phyloP scores from a whole-genome alignment of 2,888 invertebrate genomes.

The Heliconius cydno region DNA sequence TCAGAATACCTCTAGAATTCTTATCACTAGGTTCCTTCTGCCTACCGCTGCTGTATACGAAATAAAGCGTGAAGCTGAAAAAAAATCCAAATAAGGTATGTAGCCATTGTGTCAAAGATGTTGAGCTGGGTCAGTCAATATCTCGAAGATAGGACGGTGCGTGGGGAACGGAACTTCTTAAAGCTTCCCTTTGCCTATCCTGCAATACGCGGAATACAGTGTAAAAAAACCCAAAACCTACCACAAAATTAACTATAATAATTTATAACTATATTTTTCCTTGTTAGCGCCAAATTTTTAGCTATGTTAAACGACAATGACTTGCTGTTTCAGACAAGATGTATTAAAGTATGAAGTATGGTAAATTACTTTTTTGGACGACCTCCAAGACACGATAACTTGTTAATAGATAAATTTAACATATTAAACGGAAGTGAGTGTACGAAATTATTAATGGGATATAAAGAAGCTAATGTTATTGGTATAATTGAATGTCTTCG shows the following conservation, averaged over 20 bases:
- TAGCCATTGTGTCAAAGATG: no score
- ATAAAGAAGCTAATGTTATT: background rate
- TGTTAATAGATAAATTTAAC: constrained; percentile 40
- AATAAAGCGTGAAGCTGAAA: no score
- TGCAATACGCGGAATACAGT: background rate
- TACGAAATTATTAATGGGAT: constrained; percentile 31
- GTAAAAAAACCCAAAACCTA: no score
- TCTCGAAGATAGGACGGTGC: no score
- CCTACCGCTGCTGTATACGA: no score
- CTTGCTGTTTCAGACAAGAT: constrained; percentile 57
- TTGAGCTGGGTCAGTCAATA: no score
- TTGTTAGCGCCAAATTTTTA: constrained; percentile 71
- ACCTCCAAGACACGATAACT: constrained; percentile 42
- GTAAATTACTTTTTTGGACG: constrained; percentile 44
- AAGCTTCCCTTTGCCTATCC: background rate
- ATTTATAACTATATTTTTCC: constrained; percentile 61
- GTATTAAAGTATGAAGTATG: constrained; percentile 38
- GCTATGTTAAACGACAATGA: constrained; percentile 65
- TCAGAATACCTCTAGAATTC: background rate
- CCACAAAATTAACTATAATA: no score
- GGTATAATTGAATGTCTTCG: background rate
- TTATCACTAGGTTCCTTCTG: no score
- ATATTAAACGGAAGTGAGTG: constrained; percentile 33
- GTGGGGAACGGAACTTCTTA: no score
- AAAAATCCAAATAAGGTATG: no score